phyloP scores from a whole-genome alignment of 2,113 vertebrate genomes.

The Rhinoderma darwinii region DNA sequence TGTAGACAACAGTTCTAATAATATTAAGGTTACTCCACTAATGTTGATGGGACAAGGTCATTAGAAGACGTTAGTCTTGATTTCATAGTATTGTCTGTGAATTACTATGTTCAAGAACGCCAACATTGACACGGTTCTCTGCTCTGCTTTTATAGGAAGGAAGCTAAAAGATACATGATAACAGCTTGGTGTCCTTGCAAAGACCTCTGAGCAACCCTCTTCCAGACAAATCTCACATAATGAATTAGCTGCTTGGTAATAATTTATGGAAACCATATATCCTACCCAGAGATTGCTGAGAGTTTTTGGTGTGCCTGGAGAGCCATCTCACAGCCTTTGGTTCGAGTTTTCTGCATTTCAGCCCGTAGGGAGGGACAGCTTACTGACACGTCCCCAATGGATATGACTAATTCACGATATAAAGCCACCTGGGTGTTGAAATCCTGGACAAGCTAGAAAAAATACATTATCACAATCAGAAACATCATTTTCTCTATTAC shows the following conservation, averaged over 20 bases:
- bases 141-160: slow-evolving; percentile 4
- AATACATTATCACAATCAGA: slow-evolving; percentile 62
- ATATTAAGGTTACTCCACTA: background rate
- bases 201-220: slow-evolving; percentile 53
- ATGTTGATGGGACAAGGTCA: background rate
- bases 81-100: background rate
- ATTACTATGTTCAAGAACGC: slow-evolving; percentile 2
- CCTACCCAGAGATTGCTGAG: slow-evolving; percentile 94
- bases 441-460: slow-evolving; percentile 93
- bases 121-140: background rate
- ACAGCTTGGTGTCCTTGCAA: slow-evolving; percentile 49
- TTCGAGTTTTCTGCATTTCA: slow-evolving; percentile 91
- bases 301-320: slow-evolving; percentile 91
- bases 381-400: slow-evolving; percentile 90
- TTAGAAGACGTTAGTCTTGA: background rate
- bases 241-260: slow-evolving; percentile 41
- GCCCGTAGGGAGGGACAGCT: slow-evolving; percentile 86
- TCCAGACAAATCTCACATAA: slow-evolving; percentile 25
- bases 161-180: background rate
- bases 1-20: background rate
- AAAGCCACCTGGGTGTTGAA: slow-evolving; percentile 98
- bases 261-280: slow-evolving; percentile 58
- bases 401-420: slow-evolving; percentile 96
- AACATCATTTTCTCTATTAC: background rate
- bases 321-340: slow-evolving; percentile 93